Percentiles rank a stretch among this genome's conserved stretches.
phyloP scores from a whole-genome alignment of 2,797 vertebrate genomes.

The Myotis pilosus region DNA sequence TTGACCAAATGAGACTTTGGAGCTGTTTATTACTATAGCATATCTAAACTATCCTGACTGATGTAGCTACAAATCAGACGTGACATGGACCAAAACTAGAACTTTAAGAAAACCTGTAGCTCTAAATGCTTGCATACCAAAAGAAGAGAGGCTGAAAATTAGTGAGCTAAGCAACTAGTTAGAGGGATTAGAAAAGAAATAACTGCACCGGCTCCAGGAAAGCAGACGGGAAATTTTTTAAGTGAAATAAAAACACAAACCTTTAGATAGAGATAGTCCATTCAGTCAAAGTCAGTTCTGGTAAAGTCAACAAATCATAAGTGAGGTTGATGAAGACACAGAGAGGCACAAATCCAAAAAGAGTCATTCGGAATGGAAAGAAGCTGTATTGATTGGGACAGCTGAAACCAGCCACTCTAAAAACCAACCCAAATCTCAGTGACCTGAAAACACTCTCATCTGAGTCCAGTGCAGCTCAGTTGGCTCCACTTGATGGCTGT shows the following conservation, averaged over 20 bases:
- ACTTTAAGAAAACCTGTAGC: not conserved
- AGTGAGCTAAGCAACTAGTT: not conserved
- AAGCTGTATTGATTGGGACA: not conserved
- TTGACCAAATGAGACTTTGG: not conserved
- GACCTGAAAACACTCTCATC: not conserved
- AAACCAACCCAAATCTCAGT: not conserved
- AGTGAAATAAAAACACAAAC: not conserved
- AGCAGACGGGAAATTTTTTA: not conserved
- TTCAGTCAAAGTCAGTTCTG: not conserved
- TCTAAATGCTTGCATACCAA: not conserved
- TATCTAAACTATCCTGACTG: not conserved
- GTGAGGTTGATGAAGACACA: not conserved
- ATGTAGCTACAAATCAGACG: not conserved
- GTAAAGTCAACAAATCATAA: not conserved
- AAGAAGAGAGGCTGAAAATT: not conserved
- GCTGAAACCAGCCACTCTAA: not conserved
- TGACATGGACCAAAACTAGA: not conserved
- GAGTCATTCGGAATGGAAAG: not conserved
- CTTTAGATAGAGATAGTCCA: not conserved
- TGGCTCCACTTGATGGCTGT: not conserved
- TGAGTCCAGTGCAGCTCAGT: not conserved
- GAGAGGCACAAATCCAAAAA: not conserved
- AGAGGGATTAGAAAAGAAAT: not conserved
- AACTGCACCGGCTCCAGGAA: not conserved
- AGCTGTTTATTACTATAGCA: constrained; percentile 14